phyloP scores from a whole-genome alignment of 1,140 invertebrate species.

The Heliconius congener region DNA sequence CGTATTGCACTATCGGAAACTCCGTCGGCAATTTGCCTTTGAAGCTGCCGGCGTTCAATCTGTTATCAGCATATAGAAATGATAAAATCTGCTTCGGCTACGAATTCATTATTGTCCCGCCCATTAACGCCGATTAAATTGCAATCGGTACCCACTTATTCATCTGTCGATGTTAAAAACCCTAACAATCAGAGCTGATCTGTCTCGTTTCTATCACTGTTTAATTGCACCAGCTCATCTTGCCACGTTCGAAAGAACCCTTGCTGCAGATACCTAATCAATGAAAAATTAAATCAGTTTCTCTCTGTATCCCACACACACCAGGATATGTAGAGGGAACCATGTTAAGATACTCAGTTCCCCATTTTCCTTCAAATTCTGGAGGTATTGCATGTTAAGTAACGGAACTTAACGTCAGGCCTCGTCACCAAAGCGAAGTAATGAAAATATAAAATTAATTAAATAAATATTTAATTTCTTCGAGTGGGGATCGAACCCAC shows the following conservation, averaged over 20 bases:
- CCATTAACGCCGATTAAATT: conserved; percentile 77
- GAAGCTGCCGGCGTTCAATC: conserved; percentile 69
- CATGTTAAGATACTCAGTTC: too few relatives aligned
- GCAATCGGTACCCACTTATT: conserved; percentile 77
- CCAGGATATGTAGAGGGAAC: too few relatives aligned
- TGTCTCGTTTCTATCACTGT: conserved; percentile 57
- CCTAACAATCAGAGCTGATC: conserved; percentile 48
- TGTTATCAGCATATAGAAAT: conserved; percentile 73
- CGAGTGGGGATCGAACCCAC: too few relatives aligned
- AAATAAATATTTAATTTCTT: too few relatives aligned
- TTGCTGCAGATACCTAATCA: conserved; percentile 41
- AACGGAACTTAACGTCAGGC: too few relatives aligned
- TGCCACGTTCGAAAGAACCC: conserved; percentile 34
- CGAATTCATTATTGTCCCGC: conserved; percentile 77
- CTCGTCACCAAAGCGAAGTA: too few relatives aligned
- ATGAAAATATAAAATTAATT: too few relatives aligned
- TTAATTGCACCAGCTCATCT: conserved; percentile 58
- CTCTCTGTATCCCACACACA: too few relatives aligned
- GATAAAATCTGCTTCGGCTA: conserved; percentile 72
- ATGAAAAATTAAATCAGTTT: too few relatives aligned
- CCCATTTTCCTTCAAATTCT: too few relatives aligned
- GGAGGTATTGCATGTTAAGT: too few relatives aligned
- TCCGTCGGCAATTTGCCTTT: conserved; percentile 75
- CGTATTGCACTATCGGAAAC: conserved; percentile 56
- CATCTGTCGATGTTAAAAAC: conserved; percentile 58